Evolutionary conservation across 2,888 invertebrate species (phyloP), one percentile per base, ranked within the genome.

Genomic region (Lycocerus yunnanus): DNA sequence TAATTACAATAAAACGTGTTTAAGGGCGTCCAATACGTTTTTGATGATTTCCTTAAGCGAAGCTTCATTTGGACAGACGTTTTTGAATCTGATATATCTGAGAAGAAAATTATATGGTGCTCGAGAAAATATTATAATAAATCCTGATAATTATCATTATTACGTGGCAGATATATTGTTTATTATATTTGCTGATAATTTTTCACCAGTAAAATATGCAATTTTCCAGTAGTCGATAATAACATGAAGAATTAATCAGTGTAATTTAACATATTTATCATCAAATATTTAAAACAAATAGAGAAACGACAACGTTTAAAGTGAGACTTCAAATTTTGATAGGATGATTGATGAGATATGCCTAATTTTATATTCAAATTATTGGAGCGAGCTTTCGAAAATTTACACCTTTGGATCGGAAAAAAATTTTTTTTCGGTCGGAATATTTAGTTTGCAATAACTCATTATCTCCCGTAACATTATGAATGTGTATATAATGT

Each of bases 171-270:
- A 85, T 86, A 86, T 86, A 83, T 84, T 84, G 84, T 86, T 87
- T 87, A 87, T 87, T 86, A 87, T 87, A 85, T 87, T 87, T 87
- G 86, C 85, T 86, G 85, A 85, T 85, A 86, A 87, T 87, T 87
- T 87, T 87, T 87, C 86, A 86, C 82, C 78, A 83, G 84, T 84
- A 85, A 85, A 86, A 85, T 86, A 86, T 87, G 86, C 87, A 87
- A 87, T 87, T 87, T 87, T 87, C 86, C 87, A 80, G 87, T 87
- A 87, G 87, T 87, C 85, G 82, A 77, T 83, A 82, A 81, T 83
- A 82, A 84, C 84, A 84, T 83, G 85, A 85, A 83, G 84, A 82
- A 85, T 86, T 86, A 86, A 86, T 86, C 86, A 85, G 84, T 80
- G 80, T 78, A 74, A 68, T 43, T 43, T 43, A 43, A 43, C 43